Conservation (phyloP, 2,888 invertebrate species). For the Miltochrista miniata region DNA sequence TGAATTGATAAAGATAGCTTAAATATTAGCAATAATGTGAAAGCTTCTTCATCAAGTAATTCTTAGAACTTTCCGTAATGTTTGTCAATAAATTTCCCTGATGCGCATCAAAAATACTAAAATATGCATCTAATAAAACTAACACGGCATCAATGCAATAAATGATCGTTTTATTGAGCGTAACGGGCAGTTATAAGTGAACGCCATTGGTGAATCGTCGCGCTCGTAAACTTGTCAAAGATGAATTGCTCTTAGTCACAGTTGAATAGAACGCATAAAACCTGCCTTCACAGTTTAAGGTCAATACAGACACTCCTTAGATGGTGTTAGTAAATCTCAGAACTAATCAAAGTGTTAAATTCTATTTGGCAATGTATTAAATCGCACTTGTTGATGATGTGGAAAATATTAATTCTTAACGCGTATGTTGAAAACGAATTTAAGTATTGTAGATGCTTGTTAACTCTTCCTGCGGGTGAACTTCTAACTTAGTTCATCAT, state of each 20-base stretch:
- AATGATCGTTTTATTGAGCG: slow-evolving; percentile 56
- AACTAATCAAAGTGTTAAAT: slow-evolving; percentile 34
- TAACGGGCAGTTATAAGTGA: slow-evolving; percentile 45
- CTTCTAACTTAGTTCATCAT: no score
- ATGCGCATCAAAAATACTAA: slow-evolving; percentile 35
- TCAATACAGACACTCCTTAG: slow-evolving; percentile 24
- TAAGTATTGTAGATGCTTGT: no score
- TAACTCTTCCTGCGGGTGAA: no score
- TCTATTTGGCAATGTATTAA: slow-evolving; percentile 14
- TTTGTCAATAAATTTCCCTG: slow-evolving; percentile 29
- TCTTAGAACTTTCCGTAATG: slow-evolving; percentile 1
- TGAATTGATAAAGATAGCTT: not conserved
- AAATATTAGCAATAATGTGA: not conserved
- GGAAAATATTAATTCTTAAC: slow-evolving; percentile 14
- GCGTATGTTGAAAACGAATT: slow-evolving; percentile 10
- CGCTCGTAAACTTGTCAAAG: slow-evolving; percentile 50
- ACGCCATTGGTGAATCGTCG: slow-evolving; percentile 44
- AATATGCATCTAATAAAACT: slow-evolving; percentile 31
- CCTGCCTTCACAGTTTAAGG: slow-evolving; percentile 34
- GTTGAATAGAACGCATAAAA: slow-evolving; percentile 48
- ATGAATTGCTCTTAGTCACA: slow-evolving; percentile 42
- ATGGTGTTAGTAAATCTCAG: slow-evolving; percentile 28
- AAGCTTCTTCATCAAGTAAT: no score
- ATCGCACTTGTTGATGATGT: not conserved
- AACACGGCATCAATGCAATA: slow-evolving; percentile 32